A percentile compares a stretch with the other conserved stretches of the same genome.
Conservation (phyloP, 1,140 invertebrate genomes). For the Drosophila bipectinata region DNA sequence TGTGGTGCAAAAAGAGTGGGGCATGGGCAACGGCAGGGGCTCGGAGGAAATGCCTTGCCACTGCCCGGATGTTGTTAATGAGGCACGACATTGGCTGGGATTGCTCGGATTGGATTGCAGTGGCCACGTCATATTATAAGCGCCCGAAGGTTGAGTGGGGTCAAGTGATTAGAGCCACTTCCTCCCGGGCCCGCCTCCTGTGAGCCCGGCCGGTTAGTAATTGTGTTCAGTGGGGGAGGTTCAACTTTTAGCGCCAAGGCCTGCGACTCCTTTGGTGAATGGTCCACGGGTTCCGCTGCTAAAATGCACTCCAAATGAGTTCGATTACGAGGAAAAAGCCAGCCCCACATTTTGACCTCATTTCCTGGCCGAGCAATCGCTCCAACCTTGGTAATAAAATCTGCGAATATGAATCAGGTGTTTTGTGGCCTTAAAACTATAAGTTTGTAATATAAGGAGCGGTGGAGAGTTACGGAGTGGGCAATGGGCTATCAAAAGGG, state of each 20-base stretch:
- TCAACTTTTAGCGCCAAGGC: not conserved
- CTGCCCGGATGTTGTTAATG: slow-evolving; percentile 66
- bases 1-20: slow-evolving; percentile 22
- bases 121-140: slow-evolving; percentile 49
- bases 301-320: slow-evolving; percentile 1
- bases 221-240: slow-evolving; percentile 3
- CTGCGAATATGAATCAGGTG: too few relatives aligned
- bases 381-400: too few relatives aligned
- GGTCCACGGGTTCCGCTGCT: not conserved
- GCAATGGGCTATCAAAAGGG: too few relatives aligned
- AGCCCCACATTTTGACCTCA: not conserved
- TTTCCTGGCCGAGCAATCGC: not conserved
- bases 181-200: not conserved
- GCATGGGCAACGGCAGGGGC: not conserved
- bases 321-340: slow-evolving; percentile 1
- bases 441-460: too few relatives aligned
- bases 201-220: slow-evolving; percentile 20
- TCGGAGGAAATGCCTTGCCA: slow-evolving; percentile 30
- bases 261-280: slow-evolving; percentile 1
- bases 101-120: slow-evolving; percentile 56
- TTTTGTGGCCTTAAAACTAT: too few relatives aligned
- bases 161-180: slow-evolving; percentile 43
- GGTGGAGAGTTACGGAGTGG: too few relatives aligned
- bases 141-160: slow-evolving; percentile 41
- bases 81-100: slow-evolving; percentile 66